Evolutionary conservation across 2,888 invertebrate species (phyloP).

Genomic region (Torymus tubicola): DNA sequence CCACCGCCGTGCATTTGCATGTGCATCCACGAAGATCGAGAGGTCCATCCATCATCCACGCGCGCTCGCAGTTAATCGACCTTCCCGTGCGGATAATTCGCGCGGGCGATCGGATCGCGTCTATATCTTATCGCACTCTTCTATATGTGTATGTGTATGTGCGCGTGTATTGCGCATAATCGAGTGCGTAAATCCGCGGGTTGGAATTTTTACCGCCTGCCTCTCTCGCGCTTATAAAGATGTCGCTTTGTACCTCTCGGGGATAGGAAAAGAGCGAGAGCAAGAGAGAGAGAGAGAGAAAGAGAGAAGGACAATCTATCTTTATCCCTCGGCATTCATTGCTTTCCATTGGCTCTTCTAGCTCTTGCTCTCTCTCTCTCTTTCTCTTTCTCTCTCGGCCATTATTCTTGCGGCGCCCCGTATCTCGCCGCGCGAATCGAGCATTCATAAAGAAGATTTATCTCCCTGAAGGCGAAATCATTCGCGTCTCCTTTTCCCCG

Average conservation of each 20-base stretch:
- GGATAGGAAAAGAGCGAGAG: neutral
- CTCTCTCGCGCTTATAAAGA: slow-evolving; percentile 26
- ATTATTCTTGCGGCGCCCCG: neutral
- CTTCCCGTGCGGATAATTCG: slow-evolving; percentile 41
- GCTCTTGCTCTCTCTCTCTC: too few relatives aligned
- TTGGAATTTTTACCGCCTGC: neutral
- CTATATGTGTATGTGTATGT: neutral
- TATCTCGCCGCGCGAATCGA: slow-evolving; percentile 20
- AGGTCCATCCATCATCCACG: slow-evolving; percentile 43
- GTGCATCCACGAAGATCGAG: slow-evolving; percentile 19
- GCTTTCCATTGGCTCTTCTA: neutral
- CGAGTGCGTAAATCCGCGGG: slow-evolving; percentile 7
- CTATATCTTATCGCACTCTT: slow-evolving; percentile 28
- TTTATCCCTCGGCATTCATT: slow-evolving; percentile 37
- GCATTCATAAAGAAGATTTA: slow-evolving; percentile 42
- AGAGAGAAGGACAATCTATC: slow-evolving; percentile 26
- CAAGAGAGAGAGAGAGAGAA: too few relatives aligned
- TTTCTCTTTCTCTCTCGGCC: slow-evolving; percentile 11
- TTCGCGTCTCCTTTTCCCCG: neutral
- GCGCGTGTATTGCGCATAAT: slow-evolving; percentile 4
- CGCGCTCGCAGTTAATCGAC: slow-evolving; percentile 25
- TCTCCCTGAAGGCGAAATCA: slow-evolving; percentile 10
- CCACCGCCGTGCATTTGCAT: too few relatives aligned
- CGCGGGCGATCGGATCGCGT: neutral
- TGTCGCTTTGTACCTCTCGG: slow-evolving; percentile 13